Conservation (phyloP, 2,888 invertebrate genomes). For the Lepidochitona cinerea region DNA sequence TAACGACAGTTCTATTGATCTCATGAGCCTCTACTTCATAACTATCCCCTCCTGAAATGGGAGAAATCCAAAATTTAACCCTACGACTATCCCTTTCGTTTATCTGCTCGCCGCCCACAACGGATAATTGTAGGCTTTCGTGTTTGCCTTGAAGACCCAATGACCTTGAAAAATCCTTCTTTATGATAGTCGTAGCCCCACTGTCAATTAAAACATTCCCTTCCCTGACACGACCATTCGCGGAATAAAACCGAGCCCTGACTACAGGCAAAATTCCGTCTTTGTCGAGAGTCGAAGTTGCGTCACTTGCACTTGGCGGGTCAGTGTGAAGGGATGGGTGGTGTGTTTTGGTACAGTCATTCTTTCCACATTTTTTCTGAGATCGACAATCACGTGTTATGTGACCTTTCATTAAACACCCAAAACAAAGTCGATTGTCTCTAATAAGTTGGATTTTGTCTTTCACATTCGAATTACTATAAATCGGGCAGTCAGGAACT, state of each 20-base stretch:
- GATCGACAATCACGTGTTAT: not conserved
- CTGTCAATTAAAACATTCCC: slow-evolving; percentile 14
- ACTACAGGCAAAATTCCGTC: slow-evolving; percentile 11
- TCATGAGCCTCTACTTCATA: not conserved
- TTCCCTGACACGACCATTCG: slow-evolving; percentile 4
- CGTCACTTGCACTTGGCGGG: not conserved
- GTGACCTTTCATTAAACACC: not conserved
- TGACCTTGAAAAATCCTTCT: slow-evolving; percentile 9
- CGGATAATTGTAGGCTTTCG: slow-evolving; percentile 3
- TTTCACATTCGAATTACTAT: not conserved
- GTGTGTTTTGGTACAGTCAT: slow-evolving; percentile 8
- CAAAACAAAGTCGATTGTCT: slow-evolving; percentile 10
- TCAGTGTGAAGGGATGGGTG: slow-evolving; percentile 6
- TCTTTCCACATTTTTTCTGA: not conserved
- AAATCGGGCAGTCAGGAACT: not conserved
- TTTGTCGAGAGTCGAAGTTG: slow-evolving; percentile 3
- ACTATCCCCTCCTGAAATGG: not conserved
- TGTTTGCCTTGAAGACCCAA: slow-evolving; percentile 9
- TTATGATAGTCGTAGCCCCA: slow-evolving; percentile 13
- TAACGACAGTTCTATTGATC: slow-evolving; percentile 12
- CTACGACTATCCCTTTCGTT: not conserved
- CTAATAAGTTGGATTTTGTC: not conserved
- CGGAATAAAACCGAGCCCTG: slow-evolving; percentile 11
- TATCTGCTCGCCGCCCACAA: not conserved
- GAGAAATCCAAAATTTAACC: slow-evolving; percentile 8